Evolutionary conservation across 2,797 vertebrate genomes (phyloP).

Genomic region (Alexandromys oeconomus): DNA sequence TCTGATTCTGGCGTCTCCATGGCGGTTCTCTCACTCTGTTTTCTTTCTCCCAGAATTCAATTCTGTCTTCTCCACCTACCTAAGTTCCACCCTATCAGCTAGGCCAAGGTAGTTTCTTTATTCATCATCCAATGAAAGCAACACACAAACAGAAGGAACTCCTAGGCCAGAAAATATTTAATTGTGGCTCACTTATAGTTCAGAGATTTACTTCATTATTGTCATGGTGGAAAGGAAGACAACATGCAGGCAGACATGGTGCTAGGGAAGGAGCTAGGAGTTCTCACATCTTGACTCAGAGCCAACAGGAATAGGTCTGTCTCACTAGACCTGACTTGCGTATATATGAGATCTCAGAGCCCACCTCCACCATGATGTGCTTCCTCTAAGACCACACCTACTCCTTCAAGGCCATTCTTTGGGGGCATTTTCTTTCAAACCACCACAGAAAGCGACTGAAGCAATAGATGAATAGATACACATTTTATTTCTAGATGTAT

Average conservation of each 20-base stretch:
- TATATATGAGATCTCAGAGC: not conserved
- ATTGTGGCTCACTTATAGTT: not conserved
- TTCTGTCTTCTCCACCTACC: too few relatives aligned
- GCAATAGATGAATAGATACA: not conserved
- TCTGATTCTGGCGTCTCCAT: too few relatives aligned
- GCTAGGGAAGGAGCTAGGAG: not conserved
- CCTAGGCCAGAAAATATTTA: too few relatives aligned
- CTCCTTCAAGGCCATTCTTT: not conserved
- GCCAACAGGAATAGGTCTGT: not conserved
- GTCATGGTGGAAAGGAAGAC: not conserved
- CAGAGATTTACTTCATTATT: not conserved
- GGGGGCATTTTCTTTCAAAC: not conserved
- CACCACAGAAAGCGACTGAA: not conserved
- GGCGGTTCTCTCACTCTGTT: too few relatives aligned
- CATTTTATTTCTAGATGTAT: not conserved
- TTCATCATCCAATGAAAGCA: too few relatives aligned
- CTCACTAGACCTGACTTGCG: not conserved
- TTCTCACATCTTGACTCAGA: not conserved
- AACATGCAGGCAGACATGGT: not conserved
- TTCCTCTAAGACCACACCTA: not conserved
- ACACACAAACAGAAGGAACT: too few relatives aligned
- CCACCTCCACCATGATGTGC: not conserved
- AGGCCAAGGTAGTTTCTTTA: too few relatives aligned
- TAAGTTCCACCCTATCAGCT: too few relatives aligned
- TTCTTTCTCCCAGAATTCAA: too few relatives aligned